Conservation (phyloP, 23 tunicate species). For the Styela clava region DNA sequence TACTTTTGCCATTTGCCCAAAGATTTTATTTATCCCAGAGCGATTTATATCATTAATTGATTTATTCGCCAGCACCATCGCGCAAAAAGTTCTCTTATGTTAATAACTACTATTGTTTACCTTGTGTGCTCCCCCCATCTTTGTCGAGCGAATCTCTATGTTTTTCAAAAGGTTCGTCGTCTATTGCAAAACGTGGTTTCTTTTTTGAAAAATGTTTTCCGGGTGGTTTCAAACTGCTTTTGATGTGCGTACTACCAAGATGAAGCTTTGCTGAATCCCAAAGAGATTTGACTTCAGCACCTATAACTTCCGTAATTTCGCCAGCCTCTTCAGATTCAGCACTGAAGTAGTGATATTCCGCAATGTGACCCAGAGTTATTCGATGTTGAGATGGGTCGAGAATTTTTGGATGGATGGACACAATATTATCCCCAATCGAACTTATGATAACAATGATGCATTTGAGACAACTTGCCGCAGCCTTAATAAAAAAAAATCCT, state of each 20-base stretch:
- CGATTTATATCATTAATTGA: no score
- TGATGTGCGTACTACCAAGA: neutral
- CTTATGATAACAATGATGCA: slow-evolving; percentile 5
- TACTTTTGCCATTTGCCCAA: no score
- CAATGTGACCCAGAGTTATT: neutral
- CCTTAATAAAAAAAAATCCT: neutral
- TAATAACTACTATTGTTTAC: no score
- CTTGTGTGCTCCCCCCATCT: no score
- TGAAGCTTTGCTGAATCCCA: neutral
- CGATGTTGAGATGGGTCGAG: neutral
- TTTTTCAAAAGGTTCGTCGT: neutral
- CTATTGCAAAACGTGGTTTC: neutral
- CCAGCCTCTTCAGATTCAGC: neutral
- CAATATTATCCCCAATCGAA: neutral
- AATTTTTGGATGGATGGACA: neutral
- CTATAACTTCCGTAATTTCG: neutral
- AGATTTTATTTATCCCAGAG: no score
- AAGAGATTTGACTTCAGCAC: neutral
- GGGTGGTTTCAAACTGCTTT: neutral
- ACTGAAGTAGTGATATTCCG: slow-evolving; percentile 19
- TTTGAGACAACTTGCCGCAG: slow-evolving; percentile 9
- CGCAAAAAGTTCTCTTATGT: no score
- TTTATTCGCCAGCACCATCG: no score
- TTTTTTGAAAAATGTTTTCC: neutral
- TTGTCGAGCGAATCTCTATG: neutral